Percentiles rank a stretch among this genome's conserved stretches.
Conservation (phyloP, 2,113 vertebrate species). For the Osmerus eperlanus region DNA sequence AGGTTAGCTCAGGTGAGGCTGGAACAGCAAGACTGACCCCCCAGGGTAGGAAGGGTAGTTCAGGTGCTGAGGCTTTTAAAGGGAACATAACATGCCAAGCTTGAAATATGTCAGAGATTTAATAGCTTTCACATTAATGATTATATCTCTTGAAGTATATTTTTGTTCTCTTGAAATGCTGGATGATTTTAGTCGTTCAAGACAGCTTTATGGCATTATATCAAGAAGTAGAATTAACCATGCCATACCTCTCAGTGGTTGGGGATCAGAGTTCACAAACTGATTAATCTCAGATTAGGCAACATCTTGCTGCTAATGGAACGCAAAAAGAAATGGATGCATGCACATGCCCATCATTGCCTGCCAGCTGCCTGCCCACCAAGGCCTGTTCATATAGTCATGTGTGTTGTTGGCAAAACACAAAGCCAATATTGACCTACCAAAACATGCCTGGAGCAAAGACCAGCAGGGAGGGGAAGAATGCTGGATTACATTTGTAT, state of each 20-base stretch:
- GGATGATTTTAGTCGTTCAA: background rate
- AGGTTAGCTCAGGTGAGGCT: too few relatives aligned
- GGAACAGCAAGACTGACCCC: too few relatives aligned
- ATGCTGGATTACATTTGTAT: background rate
- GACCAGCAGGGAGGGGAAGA: conserved; percentile 24
- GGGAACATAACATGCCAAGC: too few relatives aligned
- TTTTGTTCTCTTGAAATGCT: too few relatives aligned
- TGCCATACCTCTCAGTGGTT: conserved; percentile 19
- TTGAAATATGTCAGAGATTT: too few relatives aligned
- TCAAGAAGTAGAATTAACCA: conserved; percentile 24
- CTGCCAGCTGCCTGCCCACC: background rate
- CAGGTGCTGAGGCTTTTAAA: too few relatives aligned
- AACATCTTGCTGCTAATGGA: conserved; percentile 28
- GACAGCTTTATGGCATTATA: background rate
- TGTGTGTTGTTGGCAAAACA: conserved; percentile 53
- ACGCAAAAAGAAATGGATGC: background rate
- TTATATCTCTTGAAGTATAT: too few relatives aligned
- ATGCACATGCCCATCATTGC: background rate
- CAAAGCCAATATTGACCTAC: conserved; percentile 37
- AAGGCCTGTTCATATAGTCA: conserved; percentile 47
- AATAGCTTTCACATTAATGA: too few relatives aligned
- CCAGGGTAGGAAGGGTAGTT: too few relatives aligned
- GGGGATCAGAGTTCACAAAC: conserved; percentile 47
- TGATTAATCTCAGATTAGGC: conserved; percentile 64
- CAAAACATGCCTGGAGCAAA: conserved; percentile 29